A percentile compares a stretch with the other conserved stretches of the same genome.
These are phyloP conservation scores for Sinelater perroti DNA, from an alignment of 2,888 invertebrate genomes.

Conservation along the genomic window DNA sequence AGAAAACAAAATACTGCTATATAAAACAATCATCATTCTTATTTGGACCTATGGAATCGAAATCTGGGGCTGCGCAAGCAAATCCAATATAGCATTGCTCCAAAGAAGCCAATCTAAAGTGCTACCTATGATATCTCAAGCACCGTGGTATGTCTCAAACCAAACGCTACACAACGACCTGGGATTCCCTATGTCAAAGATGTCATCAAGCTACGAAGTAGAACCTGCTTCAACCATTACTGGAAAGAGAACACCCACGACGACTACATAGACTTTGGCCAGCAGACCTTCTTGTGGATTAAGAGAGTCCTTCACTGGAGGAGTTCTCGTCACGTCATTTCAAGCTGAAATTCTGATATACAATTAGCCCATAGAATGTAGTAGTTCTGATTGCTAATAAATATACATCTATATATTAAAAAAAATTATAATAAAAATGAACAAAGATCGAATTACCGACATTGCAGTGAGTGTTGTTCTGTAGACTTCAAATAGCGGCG, in stretches of 20 bases:
- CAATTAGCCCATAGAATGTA: no score
- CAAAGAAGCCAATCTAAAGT: conserved; percentile 14
- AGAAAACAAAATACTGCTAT: no score
- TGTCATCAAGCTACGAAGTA: background rate
- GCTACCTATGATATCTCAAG: conserved; percentile 7
- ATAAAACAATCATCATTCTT: conserved; percentile 7
- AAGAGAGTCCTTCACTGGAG: background rate
- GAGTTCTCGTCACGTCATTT: background rate
- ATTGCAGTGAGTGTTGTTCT: no score
- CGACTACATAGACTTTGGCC: background rate
- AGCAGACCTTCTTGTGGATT: background rate
- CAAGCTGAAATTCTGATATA: no score
- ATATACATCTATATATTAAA: no score
- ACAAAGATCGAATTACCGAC: no score
- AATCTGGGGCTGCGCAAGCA: conserved; percentile 10
- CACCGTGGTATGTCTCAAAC: conserved; percentile 13
- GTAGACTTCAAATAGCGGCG: no score
- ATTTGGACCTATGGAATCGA: conserved; percentile 7
- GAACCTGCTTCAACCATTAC: conserved; percentile 3
- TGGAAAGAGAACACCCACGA: background rate
- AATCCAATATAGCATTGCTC: conserved; percentile 6
- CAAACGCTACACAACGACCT: conserved; percentile 17
- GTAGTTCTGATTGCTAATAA: no score
- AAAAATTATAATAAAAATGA: no score
- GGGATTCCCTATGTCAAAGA: background rate